A percentile compares a stretch with the other conserved stretches of the same genome.
phyloP scores from a whole-genome alignment of 2,888 invertebrate species.

The Luperina nickerlii region DNA sequence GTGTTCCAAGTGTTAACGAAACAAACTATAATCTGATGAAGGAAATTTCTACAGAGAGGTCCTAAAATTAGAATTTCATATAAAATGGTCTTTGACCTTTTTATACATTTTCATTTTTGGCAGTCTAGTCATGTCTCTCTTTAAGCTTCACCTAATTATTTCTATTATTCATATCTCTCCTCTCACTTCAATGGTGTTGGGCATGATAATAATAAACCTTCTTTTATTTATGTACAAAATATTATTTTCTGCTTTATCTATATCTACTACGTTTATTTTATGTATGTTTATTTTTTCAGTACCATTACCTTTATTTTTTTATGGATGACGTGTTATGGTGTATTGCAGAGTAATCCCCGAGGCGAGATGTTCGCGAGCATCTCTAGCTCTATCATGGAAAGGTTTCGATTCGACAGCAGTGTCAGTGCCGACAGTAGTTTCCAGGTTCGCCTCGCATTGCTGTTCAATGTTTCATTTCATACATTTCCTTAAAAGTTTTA shows the following conservation, averaged over 20 bases:
- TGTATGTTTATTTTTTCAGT: conserved; percentile 80
- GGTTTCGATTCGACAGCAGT: conserved; percentile 94
- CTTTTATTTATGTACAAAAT: conserved; percentile 41
- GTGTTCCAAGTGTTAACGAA: not conserved
- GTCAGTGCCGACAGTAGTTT: conserved; percentile 94
- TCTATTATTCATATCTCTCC: not conserved
- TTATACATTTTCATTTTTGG: not conserved
- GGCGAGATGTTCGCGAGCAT: conserved; percentile 96
- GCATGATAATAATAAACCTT: not conserved
- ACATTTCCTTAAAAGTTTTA: conserved; percentile 64
- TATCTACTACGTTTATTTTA: conserved; percentile 66
- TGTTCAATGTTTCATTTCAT: conserved; percentile 80
- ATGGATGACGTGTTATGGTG: conserved; percentile 77
- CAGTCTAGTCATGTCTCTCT: not conserved
- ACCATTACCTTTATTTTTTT: conserved; percentile 65
- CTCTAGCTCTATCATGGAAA: conserved; percentile 95
- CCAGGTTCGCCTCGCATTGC: conserved; percentile 91
- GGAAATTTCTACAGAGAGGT: not conserved
- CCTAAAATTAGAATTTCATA: not conserved
- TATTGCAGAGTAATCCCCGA: conserved; percentile 93
- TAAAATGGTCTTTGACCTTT: not conserved
- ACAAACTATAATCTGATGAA: not conserved
- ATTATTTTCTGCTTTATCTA: conserved; percentile 40
- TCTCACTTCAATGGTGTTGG: not conserved
- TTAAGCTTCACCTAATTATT: conserved; percentile 1